Evolutionary conservation across 2,888 invertebrate genomes (phyloP).

Genomic region (Standfussiana lucernea): DNA sequence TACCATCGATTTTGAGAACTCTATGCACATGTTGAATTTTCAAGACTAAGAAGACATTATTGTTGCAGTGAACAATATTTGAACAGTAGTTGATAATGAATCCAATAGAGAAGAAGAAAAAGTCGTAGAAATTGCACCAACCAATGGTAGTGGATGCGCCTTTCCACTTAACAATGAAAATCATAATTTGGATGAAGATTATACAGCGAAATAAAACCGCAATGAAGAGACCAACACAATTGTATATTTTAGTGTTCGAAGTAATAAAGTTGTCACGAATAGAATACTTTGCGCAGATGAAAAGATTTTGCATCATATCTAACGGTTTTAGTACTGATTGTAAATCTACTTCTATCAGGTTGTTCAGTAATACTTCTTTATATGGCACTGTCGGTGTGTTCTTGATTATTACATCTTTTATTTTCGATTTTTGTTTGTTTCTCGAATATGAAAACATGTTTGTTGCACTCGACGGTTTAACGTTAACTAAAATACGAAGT

Average conservation of each 20-base stretch:
- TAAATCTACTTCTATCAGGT: constrained; percentile 31
- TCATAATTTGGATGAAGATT: constrained; percentile 9
- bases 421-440: constrained; percentile 20
- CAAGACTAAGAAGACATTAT: constrained; percentile 23
- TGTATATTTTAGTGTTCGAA: constrained; percentile 20
- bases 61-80: constrained; percentile 15
- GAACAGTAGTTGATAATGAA: constrained; percentile 31
- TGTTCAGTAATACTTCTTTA: constrained; percentile 32
- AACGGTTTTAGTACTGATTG: constrained; percentile 34
- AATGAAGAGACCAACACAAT: constrained; percentile 8
- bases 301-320: constrained; percentile 43
- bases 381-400: constrained; percentile 1
- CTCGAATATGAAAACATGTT: constrained; percentile 21
- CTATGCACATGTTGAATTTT: constrained; percentile 38
- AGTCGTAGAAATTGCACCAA: constrained; percentile 21
- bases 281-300: constrained; percentile 52
- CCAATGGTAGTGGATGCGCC: not conserved
- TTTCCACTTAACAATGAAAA: not conserved
- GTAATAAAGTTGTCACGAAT: constrained; percentile 41
- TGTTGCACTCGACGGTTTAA: not conserved
- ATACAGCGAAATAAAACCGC: constrained; percentile 4
- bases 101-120: constrained; percentile 29
- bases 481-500: not conserved
- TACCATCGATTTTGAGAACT: constrained; percentile 19
- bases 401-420: constrained; percentile 35